Percentiles rank a stretch among this genome's conserved stretches.
These are phyloP conservation scores for Caenorhabditis wallacei DNA, from an alignment of 2,888 invertebrate genomes.

Conservation along the genomic window DNA sequence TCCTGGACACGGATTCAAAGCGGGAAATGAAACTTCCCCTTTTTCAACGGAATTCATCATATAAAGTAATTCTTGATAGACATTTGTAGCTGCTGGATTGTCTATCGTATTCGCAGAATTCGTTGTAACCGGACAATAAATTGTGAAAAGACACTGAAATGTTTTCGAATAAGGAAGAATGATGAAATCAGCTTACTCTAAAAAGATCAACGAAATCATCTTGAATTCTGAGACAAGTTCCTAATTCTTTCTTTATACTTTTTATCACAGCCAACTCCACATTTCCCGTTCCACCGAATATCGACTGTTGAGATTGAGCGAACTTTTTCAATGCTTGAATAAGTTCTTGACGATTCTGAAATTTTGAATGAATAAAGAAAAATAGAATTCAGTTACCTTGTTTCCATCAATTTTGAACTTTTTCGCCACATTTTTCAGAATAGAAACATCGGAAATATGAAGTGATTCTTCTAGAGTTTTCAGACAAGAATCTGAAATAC, in stretches of 20 bases:
- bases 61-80: conserved; percentile 71
- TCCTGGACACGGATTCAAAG: conserved; percentile 53
- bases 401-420: conserved; percentile 58
- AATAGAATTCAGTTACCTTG: conserved; percentile 34
- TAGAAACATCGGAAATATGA: conserved; percentile 25
- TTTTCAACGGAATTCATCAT: conserved; percentile 63
- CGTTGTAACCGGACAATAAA: conserved; percentile 75
- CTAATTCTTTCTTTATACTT: conserved; percentile 61
- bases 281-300: conserved; percentile 59
- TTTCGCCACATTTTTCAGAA: conserved; percentile 61
- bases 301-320: conserved; percentile 60
- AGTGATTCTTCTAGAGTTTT: conserved; percentile 48
- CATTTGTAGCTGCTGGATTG: conserved; percentile 56
- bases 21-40: conserved; percentile 53
- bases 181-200: conserved; percentile 40
- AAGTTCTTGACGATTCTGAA: conserved; percentile 41
- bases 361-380: background rate
- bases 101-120: conserved; percentile 71
- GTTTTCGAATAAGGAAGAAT: background rate
- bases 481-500: conserved; percentile 41
- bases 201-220: conserved; percentile 59
- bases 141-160: conserved; percentile 71
- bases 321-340: conserved; percentile 40
- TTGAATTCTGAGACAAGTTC: conserved; percentile 66
- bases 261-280: conserved; percentile 48